Conservation (phyloP, 2,888 invertebrate genomes). For the Aproaerema taeniolella region DNA sequence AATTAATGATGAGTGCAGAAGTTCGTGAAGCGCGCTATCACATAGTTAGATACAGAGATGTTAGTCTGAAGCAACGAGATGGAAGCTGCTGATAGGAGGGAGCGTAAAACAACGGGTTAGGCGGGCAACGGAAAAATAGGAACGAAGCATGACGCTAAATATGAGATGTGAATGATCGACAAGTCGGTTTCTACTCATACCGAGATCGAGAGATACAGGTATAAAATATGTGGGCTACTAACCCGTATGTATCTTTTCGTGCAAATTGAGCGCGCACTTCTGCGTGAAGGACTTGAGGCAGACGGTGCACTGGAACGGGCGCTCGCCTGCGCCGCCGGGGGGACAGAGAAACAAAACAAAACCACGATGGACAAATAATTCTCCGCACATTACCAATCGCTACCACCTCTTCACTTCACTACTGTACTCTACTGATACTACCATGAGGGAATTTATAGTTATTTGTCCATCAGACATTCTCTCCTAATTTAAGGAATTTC, state of each 20-base stretch:
- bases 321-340: constrained; percentile 76
- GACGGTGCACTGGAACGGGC: constrained; percentile 80
- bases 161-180: constrained; percentile 51
- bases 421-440: constrained; percentile 42
- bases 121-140: constrained; percentile 70
- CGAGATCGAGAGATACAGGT: constrained; percentile 56
- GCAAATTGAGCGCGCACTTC: constrained; percentile 80
- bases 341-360: constrained; percentile 77
- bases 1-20: constrained; percentile 57
- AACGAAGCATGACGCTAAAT: constrained; percentile 72
- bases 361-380: constrained; percentile 76
- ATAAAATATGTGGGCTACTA: constrained; percentile 77
- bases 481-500: constrained; percentile 59
- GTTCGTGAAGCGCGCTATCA: constrained; percentile 59
- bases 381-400: constrained; percentile 26
- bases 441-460: constrained; percentile 68
- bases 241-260: constrained; percentile 80
- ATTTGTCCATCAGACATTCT: constrained; percentile 75
- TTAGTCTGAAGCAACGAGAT: constrained; percentile 73
- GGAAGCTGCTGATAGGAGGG: constrained; percentile 58
- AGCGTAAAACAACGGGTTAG: constrained; percentile 64
- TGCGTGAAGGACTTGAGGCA: constrained; percentile 80
- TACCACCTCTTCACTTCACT: constrained; percentile 25
- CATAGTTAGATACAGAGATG: constrained; percentile 57
- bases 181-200: constrained; percentile 56